phyloP scores from a whole-genome alignment of 2,797 vertebrate species.

The Eutrigla gurnardus region DNA sequence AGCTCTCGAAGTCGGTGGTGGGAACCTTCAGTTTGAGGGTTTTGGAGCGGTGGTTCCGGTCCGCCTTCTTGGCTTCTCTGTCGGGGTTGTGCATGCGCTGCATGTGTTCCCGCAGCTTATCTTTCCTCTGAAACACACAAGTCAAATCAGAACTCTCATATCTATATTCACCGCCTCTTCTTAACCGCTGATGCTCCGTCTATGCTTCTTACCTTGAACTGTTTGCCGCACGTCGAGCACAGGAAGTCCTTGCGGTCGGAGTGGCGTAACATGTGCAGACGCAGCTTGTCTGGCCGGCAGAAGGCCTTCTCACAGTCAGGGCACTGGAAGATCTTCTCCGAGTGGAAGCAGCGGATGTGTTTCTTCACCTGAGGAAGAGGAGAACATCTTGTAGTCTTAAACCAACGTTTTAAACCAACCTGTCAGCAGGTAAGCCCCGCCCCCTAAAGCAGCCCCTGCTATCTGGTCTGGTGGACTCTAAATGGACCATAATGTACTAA shows the following conservation, averaged over 20 bases:
- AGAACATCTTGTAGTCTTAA: slow-evolving; percentile 13
- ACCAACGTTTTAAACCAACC: not conserved
- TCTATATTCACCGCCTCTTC: not conserved
- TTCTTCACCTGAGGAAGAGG: slow-evolving; percentile 91
- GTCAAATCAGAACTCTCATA: not conserved
- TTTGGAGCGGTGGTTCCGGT: slow-evolving; percentile 94
- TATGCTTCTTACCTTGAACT: slow-evolving; percentile 90
- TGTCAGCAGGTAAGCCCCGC: too few species aligned
- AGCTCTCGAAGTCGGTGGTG: slow-evolving; percentile 96
- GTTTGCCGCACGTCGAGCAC: slow-evolving; percentile 98
- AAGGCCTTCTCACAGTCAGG: slow-evolving; percentile 97
- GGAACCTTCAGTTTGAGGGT: slow-evolving; percentile 94
- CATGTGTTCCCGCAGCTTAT: slow-evolving; percentile 99
- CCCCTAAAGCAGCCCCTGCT: too few species aligned
- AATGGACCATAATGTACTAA: too few species aligned
- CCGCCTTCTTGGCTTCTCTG: slow-evolving; percentile 95
- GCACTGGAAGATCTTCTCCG: slow-evolving; percentile 97
- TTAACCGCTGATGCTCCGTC: not conserved
- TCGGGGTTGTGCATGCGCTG: slow-evolving; percentile 99
- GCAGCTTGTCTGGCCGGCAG: slow-evolving; percentile 96
- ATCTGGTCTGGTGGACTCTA: too few species aligned
- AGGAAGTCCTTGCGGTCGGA: slow-evolving; percentile 98
- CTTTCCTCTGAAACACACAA: slow-evolving; percentile 88
- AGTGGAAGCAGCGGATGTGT: slow-evolving; percentile 97
- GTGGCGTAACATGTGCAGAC: slow-evolving; percentile 96